phyloP scores from a whole-genome alignment of 2,888 invertebrate genomes.

The Eretmocerus hayati region DNA sequence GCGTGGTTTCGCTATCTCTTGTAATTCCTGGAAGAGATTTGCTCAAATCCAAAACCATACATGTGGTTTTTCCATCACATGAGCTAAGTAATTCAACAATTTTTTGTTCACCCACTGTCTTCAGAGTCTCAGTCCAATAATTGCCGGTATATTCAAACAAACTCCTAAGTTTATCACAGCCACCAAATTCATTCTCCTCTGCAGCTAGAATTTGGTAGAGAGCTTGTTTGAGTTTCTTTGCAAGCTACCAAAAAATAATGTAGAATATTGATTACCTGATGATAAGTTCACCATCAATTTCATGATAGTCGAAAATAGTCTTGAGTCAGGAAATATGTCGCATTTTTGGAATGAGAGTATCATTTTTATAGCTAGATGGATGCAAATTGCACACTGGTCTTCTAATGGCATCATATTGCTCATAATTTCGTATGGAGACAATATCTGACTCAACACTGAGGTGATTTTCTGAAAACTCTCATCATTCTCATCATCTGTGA shows the following conservation, averaged over 20 bases:
- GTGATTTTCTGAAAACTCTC: conserved; percentile 26
- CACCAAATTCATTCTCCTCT: conserved; percentile 19
- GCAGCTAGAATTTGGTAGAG: conserved; percentile 5
- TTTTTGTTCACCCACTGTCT: conserved; percentile 22
- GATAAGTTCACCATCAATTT: conserved; percentile 30
- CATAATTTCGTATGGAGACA: conserved; percentile 28
- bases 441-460: conserved; percentile 27
- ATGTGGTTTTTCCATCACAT: conserved; percentile 19
- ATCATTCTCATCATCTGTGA: conserved; percentile 10
- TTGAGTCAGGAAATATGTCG: conserved; percentile 19
- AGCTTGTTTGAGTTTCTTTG: no score
- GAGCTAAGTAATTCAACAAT: conserved; percentile 24
- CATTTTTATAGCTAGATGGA: conserved; percentile 34
- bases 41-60: conserved; percentile 7
- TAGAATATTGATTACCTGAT: conserved; percentile 24
- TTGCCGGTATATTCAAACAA: conserved; percentile 30
- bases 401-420: conserved; percentile 31
- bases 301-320: conserved; percentile 25
- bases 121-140: conserved; percentile 33
- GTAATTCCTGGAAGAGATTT: conserved; percentile 1
- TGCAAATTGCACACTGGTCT: conserved; percentile 29
- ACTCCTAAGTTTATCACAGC: conserved; percentile 26
- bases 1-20: not conserved
- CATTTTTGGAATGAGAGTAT: conserved; percentile 31
- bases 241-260: conserved; percentile 4